Percentiles rank a stretch among this genome's conserved stretches.
phyloP scores from a whole-genome alignment of 2,888 invertebrate genomes.

The Neoascia interrupta region DNA sequence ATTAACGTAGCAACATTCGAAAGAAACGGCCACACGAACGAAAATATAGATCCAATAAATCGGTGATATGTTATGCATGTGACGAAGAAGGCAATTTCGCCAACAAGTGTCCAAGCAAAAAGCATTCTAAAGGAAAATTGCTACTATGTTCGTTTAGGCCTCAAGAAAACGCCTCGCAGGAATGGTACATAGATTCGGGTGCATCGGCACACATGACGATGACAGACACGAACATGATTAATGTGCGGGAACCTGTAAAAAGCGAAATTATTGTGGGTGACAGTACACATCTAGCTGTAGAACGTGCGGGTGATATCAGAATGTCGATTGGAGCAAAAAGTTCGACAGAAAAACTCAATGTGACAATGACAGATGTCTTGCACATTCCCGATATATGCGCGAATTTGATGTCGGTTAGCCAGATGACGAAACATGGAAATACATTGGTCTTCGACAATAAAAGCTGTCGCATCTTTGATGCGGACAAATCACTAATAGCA shows the following conservation, averaged over 20 bases:
- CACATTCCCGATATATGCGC: conserved; percentile 15
- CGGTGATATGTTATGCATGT: too few relatives aligned
- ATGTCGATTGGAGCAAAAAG: background rate
- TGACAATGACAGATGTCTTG: conserved; percentile 10
- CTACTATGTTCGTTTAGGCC: background rate
- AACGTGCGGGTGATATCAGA: conserved; percentile 21
- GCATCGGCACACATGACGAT: conserved; percentile 49
- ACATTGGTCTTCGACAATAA: conserved; percentile 61
- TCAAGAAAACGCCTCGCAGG: background rate
- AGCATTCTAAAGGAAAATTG: background rate
- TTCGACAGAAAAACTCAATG: background rate
- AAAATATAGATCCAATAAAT: too few relatives aligned
- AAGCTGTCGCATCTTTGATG: conserved; percentile 48
- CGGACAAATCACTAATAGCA: conserved; percentile 5
- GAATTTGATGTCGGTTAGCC: conserved; percentile 25
- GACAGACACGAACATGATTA: conserved; percentile 10
- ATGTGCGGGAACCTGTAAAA: conserved; percentile 4
- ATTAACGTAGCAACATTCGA: too few relatives aligned
- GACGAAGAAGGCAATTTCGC: conserved; percentile 12
- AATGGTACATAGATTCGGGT: conserved; percentile 46
- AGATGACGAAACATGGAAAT: conserved; percentile 43
- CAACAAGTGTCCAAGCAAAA: background rate
- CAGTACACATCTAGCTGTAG: background rate
- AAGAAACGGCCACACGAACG: too few relatives aligned
- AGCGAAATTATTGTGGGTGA: conserved; percentile 17